Percentiles rank a stretch among this genome's conserved stretches.
Conservation (phyloP, 2,888 invertebrate genomes). For the Yponomeuta malinellus region DNA sequence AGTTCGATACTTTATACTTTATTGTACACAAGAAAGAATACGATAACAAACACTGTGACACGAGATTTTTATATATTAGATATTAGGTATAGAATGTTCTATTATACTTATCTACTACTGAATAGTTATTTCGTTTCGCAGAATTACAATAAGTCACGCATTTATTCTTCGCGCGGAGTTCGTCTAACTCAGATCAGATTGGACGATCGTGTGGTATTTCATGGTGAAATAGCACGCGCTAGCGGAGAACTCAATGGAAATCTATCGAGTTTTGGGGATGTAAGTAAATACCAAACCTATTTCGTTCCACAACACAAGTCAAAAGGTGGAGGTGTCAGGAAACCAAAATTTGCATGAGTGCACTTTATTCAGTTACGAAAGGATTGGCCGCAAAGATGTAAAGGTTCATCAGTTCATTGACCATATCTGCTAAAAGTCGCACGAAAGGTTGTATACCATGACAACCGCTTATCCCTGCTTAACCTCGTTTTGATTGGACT, state of each 20-base stretch:
- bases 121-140: slow-evolving; percentile 41
- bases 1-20: too few species aligned
- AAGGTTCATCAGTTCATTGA: too few species aligned
- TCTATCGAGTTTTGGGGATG: slow-evolving; percentile 82
- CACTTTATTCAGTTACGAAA: too few species aligned
- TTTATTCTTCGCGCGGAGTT: slow-evolving; percentile 87
- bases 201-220: slow-evolving; percentile 82
- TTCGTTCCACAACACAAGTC: neutral
- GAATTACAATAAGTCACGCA: slow-evolving; percentile 93
- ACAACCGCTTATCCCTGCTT: neutral
- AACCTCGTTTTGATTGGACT: neutral
- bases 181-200: slow-evolving; percentile 81
- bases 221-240: slow-evolving; percentile 87
- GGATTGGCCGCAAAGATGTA: too few species aligned
- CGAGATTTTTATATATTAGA: too few species aligned
- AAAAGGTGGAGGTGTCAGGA: neutral
- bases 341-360: too few species aligned
- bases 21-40: too few species aligned
- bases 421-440: too few species aligned
- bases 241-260: slow-evolving; percentile 83
- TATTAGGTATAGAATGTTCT: too few species aligned
- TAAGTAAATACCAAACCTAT: slow-evolving; percentile 43
- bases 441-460: too few species aligned
- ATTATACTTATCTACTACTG: too few species aligned
- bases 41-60: too few species aligned